Evolutionary conservation across 2,113 vertebrate genomes (phyloP).

Genomic region (Microtus pennsylvanicus): DNA sequence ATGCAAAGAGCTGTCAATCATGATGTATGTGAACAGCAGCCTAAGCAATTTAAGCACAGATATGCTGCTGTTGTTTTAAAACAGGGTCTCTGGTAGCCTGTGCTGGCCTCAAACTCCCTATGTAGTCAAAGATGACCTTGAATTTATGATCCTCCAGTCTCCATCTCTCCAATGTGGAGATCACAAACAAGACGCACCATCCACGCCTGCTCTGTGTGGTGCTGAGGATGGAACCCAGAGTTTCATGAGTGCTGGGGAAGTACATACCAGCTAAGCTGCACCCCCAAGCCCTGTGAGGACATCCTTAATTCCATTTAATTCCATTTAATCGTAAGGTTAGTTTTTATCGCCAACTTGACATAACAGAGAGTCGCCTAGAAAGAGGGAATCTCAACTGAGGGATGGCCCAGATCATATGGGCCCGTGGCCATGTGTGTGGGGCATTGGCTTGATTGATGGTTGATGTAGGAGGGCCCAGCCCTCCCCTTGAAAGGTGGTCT

Average conservation of each 20-base stretch:
- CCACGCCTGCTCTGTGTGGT: not conserved
- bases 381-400: not conserved
- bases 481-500: not conserved
- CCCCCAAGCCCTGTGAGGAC: no score
- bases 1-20: not conserved
- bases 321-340: not conserved
- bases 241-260: accelerated
- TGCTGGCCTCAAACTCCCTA: not conserved
- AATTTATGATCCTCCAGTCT: not conserved
- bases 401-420: not conserved
- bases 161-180: no score
- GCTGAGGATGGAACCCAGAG: not conserved
- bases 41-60: not conserved
- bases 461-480: not conserved
- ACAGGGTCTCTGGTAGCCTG: not conserved
- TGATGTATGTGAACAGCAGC: no score
- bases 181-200: not conserved
- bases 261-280: not conserved
- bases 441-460: not conserved
- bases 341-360: not conserved
- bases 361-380: not conserved
- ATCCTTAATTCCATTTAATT: not conserved
- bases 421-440: not conserved
- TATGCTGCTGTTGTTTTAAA: not conserved
- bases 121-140: not conserved